Base-by-base conservation (phyloP, 1,140 invertebrate species). In the Drosophila erecta region DNA sequence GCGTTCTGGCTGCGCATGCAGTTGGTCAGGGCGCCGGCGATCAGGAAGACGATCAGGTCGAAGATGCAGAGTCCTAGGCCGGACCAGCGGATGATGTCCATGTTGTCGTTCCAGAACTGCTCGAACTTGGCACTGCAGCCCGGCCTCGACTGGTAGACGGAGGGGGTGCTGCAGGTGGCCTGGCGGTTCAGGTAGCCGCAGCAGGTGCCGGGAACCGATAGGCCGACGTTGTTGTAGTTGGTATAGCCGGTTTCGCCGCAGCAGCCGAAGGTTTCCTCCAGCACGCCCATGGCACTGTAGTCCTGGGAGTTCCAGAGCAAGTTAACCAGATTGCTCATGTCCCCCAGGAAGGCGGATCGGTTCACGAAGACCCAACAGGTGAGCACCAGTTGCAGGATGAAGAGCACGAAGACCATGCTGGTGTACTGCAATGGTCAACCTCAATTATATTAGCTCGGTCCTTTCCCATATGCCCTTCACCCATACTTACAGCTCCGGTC, bases 351-450 rank as follows among this genome's bases (percentile, higher is more conserved):
- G 3, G 83, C 90, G 0, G 90, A 73, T 0, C 83, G 89, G 73
- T 94, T 93, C 0, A 93, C 92, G 81, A 95, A 95, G 15, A 94
- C 90, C 54, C 94, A 94, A 2, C 95, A 93, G 1, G 93, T 94
- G 1, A 95, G 79, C 7, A 94, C 93, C 35, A 96, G 92, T 94
- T 96, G 95, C 51, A 95, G 87, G 27, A 95, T 93, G 62, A 95
- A 94, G 20, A 95, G 92, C 35, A 95, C 92, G 22, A 95, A 92
- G 54, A 96, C 91, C 86, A 95, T 93, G 51, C 94, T 92, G 2
- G 95, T 93, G 90, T 95, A 96, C 95, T 96, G 83, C 0, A 54
- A 35, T n/a, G 0, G 1, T n/a, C 2, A 20, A 7, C 8, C 8
- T 8, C 30, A 10, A 43, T 59, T 17, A 47, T 15, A 43, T 59